phyloP scores from a whole-genome alignment of 2,797 vertebrate species.

The Urosaurus nigricauda region DNA sequence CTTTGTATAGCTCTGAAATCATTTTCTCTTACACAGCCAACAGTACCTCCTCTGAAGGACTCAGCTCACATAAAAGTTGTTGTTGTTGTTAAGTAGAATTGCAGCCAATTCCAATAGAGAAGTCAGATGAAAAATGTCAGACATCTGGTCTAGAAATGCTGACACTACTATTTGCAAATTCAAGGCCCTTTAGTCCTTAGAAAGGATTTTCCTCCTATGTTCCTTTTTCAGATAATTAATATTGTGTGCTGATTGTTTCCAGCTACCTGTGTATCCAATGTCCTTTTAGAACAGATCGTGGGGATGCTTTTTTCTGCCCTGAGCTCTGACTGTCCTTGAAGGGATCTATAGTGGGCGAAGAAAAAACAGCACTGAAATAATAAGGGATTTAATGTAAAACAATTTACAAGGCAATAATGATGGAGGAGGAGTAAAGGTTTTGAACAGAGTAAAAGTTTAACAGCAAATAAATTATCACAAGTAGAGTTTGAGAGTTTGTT shows the following conservation, averaged over 20 bases:
- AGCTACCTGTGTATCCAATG: neutral
- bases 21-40: neutral
- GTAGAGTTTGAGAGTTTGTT: neutral
- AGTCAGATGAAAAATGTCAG: slow-evolving; percentile 26
- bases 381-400: neutral
- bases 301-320: slow-evolving; percentile 22
- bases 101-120: slow-evolving; percentile 38
- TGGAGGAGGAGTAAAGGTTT: neutral
- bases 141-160: slow-evolving; percentile 31
- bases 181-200: neutral
- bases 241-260: neutral
- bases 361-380: neutral
- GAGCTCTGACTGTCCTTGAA: slow-evolving; percentile 13
- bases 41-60: slow-evolving; percentile 7
- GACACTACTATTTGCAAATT: slow-evolving; percentile 25
- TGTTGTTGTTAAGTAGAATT: neutral
- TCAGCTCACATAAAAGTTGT: slow-evolving; percentile 20
- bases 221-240: slow-evolving; percentile 53
- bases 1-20: slow-evolving; percentile 42
- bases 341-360: neutral
- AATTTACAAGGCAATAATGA: neutral
- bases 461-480: neutral
- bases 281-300: slow-evolving; percentile 27
- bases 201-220: slow-evolving; percentile 21
- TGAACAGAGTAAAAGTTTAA: neutral